phyloP scores from a whole-genome alignment of 2,797 vertebrate genomes.

The Crypturellus tataupa region DNA sequence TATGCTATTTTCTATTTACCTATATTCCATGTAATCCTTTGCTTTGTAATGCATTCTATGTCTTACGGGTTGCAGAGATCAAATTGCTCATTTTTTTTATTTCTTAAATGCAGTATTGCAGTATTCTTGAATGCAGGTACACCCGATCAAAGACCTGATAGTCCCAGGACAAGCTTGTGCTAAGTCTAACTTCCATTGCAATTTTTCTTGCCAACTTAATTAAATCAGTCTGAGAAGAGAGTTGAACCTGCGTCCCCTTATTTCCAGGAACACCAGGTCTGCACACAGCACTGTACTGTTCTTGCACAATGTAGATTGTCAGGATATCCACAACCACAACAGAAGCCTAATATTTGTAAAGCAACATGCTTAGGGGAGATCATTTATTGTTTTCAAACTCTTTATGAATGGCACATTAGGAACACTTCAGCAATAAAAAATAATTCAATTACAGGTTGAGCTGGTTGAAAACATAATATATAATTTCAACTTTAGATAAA shows the following conservation, averaged over 20 bases:
- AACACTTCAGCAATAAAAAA: background rate
- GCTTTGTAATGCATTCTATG: background rate
- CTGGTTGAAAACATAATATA: background rate
- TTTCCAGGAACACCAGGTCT: background rate
- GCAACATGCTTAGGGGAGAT: background rate
- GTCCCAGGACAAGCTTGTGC: background rate
- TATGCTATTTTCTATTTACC: background rate
- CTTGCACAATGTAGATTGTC: background rate
- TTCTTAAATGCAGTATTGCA: background rate
- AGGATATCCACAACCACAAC: background rate
- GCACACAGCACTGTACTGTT: background rate
- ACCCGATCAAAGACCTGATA: background rate
- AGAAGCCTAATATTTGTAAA: background rate
- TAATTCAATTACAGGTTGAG: background rate
- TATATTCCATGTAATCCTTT: background rate
- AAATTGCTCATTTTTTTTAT: background rate
- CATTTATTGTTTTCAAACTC: background rate
- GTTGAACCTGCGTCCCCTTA: background rate
- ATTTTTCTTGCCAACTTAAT: background rate
- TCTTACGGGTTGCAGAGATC: background rate
- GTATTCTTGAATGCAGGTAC: background rate
- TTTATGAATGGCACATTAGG: background rate
- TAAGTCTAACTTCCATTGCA: background rate
- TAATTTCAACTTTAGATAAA: background rate
- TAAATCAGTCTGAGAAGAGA: background rate